These are phyloP conservation scores for Odontesthes bonariensis DNA, from an alignment of 2,113 vertebrate species.

Conservation along the genomic window DNA sequence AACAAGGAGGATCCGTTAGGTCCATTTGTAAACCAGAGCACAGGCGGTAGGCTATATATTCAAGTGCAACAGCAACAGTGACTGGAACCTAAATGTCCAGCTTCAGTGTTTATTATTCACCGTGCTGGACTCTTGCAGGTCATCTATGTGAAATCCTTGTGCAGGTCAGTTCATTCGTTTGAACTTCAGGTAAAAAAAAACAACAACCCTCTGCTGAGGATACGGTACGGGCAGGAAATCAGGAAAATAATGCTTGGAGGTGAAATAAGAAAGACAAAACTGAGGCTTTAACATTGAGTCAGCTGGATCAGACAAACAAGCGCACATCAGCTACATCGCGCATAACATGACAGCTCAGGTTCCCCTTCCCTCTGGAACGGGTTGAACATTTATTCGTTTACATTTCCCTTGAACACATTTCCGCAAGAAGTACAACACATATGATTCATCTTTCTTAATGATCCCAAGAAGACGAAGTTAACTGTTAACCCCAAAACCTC, in stretches of 20 bases:
- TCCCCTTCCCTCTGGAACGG: conserved; percentile 14
- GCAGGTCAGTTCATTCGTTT: not conserved
- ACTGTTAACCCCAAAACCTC: conserved; percentile 56
- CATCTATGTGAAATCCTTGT: conserved; percentile 25
- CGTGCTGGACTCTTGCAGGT: conserved; percentile 43
- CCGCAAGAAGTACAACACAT: too few relatives aligned
- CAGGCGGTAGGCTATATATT: conserved; percentile 20
- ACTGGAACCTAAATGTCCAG: conserved; percentile 56
- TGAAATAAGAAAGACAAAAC: conserved; percentile 20
- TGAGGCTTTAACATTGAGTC: conserved; percentile 40
- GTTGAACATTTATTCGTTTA: conserved; percentile 19
- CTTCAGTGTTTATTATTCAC: conserved; percentile 58
- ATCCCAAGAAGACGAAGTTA: conserved; percentile 62
- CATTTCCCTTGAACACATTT: not conserved
- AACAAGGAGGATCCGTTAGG: conserved; percentile 50
- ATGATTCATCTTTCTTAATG: not conserved
- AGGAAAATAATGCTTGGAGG: conserved; percentile 27
- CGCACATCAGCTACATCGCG: conserved; percentile 66
- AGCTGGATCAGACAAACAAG: conserved; percentile 51
- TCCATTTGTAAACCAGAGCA: conserved; percentile 34
- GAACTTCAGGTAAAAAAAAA: conserved; percentile 10
- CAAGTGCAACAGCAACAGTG: conserved; percentile 43
- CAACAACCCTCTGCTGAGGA: not conserved
- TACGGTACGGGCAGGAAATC: not conserved
- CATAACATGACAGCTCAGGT: conserved; percentile 69